A percentile compares a stretch with the other conserved stretches of the same genome.
Conservation (phyloP, 2,113 vertebrate genomes). For the Oncorhynchus clarkii region DNA sequence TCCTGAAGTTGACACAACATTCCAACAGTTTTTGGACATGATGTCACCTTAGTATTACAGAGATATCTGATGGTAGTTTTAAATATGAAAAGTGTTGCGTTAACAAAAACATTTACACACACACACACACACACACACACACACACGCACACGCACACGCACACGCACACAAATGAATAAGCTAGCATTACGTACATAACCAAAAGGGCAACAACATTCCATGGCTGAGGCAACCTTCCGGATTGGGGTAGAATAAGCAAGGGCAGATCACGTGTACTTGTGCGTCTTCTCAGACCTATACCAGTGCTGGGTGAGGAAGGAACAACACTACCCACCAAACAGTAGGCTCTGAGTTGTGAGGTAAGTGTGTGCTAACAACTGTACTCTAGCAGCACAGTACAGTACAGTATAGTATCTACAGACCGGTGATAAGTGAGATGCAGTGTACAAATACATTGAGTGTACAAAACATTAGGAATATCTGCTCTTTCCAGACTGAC, state of each 20-base stretch:
- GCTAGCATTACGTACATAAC: conserved; percentile 23
- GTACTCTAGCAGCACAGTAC: no score
- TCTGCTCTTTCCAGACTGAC: no score
- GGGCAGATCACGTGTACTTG: not conserved
- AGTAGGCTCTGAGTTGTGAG: not conserved
- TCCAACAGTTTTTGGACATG: conserved; percentile 4
- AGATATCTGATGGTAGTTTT: not conserved
- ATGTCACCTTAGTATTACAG: conserved; percentile 3
- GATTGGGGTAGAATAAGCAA: not conserved
- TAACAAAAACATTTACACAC: not conserved
- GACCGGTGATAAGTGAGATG: not conserved
- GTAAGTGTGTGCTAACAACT: not conserved
- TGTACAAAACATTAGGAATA: no score
- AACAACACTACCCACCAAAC: no score
- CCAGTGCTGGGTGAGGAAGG: no score
- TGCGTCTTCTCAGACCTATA: not conserved
- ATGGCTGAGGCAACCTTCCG: not conserved
- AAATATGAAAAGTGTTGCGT: not conserved
- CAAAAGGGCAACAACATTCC: not conserved
- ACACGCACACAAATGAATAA: not conserved
- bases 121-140: not conserved
- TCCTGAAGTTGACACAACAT: conserved; percentile 3
- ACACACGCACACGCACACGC: not conserved
- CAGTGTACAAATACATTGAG: not conserved
- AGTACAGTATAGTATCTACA: not conserved